Evolutionary conservation across 2,113 vertebrate genomes (phyloP), one percentile per base, ranked within the genome.

Genomic region (Caranx melampygus): DNA sequence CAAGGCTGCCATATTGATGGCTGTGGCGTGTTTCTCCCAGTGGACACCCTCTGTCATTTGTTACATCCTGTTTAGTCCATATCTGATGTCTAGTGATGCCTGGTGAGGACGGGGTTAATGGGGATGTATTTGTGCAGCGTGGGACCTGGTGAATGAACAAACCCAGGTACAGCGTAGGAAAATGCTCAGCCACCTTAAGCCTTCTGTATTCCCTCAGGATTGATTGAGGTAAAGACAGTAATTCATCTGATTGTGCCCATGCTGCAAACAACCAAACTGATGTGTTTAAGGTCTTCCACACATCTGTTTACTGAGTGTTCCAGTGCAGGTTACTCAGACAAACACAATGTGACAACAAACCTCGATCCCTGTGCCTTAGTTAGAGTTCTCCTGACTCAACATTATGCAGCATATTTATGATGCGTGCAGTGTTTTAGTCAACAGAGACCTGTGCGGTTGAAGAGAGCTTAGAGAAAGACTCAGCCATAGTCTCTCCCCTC

Each of bases 341-440:
- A 71, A 15, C 40, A 72, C 65, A 88, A 78, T 79, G 31, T 85
- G 76, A 84, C 79, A 76, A 20, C 55, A 68, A 88, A 70, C 76
- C 70, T 79, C 78, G 58, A 77, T n/a, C 64, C 67, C 10, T 5
- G 1, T 45, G 57, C 78, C 58, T 72, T 77, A 58, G 51, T 80
- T 75, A 44, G 73, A 58, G 14, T 58, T 82, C 67, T 74, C 67
- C 76, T 42, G 72, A 77, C 85, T 86, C 78, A 51, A 69, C 75
- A 75, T 58, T 54, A 55, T 64, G 68, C 63, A 9, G 20, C 33
- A 18, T 62, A 52, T 73, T 79, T 77, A 65, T 79, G 59, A 76
- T 63, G 58, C 11, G 49, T 47, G 58, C 33, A 40, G 66, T 44
- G 67, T 81, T 85, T 83, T 55, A 68, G 75, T 62, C 68, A 81